phyloP scores from a whole-genome alignment of 2,797 vertebrate species.

The Rhinophrynus dorsalis region DNA sequence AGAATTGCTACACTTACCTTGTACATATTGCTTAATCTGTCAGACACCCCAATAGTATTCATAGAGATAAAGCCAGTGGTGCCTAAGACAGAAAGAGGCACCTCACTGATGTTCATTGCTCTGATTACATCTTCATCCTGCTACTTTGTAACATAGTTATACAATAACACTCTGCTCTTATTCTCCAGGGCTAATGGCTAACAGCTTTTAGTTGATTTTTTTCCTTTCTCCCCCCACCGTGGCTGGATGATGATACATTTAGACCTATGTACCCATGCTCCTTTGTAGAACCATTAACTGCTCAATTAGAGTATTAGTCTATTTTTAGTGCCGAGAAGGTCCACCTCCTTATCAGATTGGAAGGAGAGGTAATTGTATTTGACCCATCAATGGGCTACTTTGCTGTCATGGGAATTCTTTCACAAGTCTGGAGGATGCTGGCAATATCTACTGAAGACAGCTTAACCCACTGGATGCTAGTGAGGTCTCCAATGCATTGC shows the following conservation, averaged over 20 bases:
- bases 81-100: not conserved
- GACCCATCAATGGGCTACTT: slow-evolving; percentile 42
- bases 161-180: slow-evolving; percentile 42
- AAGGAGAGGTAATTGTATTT: slow-evolving; percentile 52
- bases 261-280: slow-evolving; percentile 25
- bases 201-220: slow-evolving; percentile 49
- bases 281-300: slow-evolving; percentile 45
- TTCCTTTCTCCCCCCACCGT: not conserved
- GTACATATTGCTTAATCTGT: too few species aligned
- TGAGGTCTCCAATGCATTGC: too few species aligned
- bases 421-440: slow-evolving; percentile 39
- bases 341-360: slow-evolving; percentile 41
- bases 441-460: not conserved
- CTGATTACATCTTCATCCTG: slow-evolving; percentile 40
- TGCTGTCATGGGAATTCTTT: slow-evolving; percentile 42
- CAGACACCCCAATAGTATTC: too few species aligned
- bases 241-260: slow-evolving; percentile 28
- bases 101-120: slow-evolving; percentile 16
- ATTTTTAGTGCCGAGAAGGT: slow-evolving; percentile 51
- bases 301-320: slow-evolving; percentile 52
- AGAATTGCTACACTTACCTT: not conserved
- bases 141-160: slow-evolving; percentile 38
- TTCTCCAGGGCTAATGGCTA: slow-evolving; percentile 46
- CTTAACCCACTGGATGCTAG: too few species aligned
- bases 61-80: too few species aligned